These are phyloP conservation scores for Parelbella ahira DNA, from an alignment of 2,888 invertebrate species.

Conservation along the genomic window DNA sequence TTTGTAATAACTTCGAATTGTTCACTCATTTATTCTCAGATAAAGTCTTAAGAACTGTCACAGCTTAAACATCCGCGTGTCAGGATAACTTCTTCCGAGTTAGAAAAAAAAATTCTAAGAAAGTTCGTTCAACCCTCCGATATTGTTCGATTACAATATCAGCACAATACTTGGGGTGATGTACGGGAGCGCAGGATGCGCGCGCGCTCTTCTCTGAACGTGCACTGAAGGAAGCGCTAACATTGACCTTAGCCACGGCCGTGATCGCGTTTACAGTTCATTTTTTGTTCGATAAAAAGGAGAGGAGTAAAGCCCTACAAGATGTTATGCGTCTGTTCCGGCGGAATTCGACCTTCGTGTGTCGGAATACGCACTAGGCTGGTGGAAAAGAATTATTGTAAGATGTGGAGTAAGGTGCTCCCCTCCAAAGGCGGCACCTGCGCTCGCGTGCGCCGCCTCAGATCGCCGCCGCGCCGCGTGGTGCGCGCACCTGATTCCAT, in stretches of 20 bases:
- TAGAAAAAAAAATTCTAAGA: constrained; percentile 24
- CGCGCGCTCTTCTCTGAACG: constrained; percentile 76
- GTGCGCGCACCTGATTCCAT: constrained; percentile 57
- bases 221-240: constrained; percentile 81
- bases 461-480: constrained; percentile 56
- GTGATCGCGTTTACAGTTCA: constrained; percentile 82
- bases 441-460: constrained; percentile 70
- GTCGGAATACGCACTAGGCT: constrained; percentile 12
- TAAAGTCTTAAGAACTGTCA: constrained; percentile 16
- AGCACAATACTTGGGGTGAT: constrained; percentile 46
- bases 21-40: constrained; percentile 16
- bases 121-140: constrained; percentile 50
- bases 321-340: constrained; percentile 12
- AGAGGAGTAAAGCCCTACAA: constrained; percentile 79
- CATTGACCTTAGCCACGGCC: constrained; percentile 80
- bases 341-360: constrained; percentile 34
- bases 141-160: constrained; percentile 41
- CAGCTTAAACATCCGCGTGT: constrained; percentile 7
- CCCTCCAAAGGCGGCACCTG: constrained; percentile 80
- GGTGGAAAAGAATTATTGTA: constrained; percentile 51
- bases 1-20: constrained; percentile 20
- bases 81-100: too few relatives aligned
- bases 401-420: constrained; percentile 75
- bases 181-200: constrained; percentile 63
- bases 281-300: constrained; percentile 81